Evolutionary conservation across 2,888 invertebrate species (phyloP), one percentile per base, ranked within the genome.

Genomic region (Leptopilina syphax): DNA sequence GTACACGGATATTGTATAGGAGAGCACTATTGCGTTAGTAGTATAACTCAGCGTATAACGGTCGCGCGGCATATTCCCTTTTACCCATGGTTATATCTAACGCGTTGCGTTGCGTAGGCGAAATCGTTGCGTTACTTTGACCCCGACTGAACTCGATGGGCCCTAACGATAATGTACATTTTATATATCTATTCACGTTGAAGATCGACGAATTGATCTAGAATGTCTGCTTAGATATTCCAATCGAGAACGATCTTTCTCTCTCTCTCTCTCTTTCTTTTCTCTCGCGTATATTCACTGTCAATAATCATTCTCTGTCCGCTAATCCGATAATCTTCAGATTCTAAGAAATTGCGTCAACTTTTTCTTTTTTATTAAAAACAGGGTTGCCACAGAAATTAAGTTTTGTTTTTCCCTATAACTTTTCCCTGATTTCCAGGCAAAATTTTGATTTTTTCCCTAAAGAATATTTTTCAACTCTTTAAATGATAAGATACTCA

Each of bases 81-180:
- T 83, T 82, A 84, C 10, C 9, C 50, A 8, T 1, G 50, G 12
- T 50, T 50, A 50, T 50, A 85, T 85, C 83, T 77, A 80, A 77
- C 63, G 81, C 79, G 82, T 80, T 70, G 81, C 82, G 78, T 78
- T 81, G 85, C 87, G 85, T 86, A 86, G 88, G 87, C 83, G 85
- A 83, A 86, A 87, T 86, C 81, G 68, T 70, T 70, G 83, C 86
- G 87, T 87, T 87, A 85, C 85, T 86, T 82, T 85, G 86, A 87
- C 87, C 88, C 84, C 83, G 81, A 82, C 82, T 88, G 87, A 87
- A 86, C 87, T 85, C 85, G 83, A 83, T 85, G 84, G 83, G 44
- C 8, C 44, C 44, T 6, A 6, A 84, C 85, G 85, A 86, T 85
- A 85, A 86, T 85, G 83, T 80, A 44, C 8, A 44, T 44, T 8